These are phyloP conservation scores for Nomada fabriciana DNA, from an alignment of 2,888 invertebrate genomes.

Conservation along the genomic window DNA sequence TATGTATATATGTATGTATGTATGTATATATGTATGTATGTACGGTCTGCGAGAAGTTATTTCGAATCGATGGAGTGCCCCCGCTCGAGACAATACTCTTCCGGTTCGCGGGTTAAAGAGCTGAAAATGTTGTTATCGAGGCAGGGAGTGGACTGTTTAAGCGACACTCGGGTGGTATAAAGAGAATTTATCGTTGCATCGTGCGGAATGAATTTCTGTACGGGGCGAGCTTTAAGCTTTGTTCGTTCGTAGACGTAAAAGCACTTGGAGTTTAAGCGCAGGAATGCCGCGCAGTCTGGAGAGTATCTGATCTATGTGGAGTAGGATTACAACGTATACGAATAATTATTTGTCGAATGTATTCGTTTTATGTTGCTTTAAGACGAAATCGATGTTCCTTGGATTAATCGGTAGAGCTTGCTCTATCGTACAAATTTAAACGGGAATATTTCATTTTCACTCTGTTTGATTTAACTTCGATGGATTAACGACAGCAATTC, in stretches of 20 bases:
- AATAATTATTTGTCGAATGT: no score
- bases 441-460: no score
- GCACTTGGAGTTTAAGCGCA: neutral
- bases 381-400: no score
- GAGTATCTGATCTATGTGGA: neutral
- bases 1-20: neutral
- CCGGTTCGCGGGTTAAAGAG: conserved; percentile 7
- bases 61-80: neutral
- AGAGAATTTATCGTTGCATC: conserved; percentile 3
- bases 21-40: no score
- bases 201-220: neutral
- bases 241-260: neutral
- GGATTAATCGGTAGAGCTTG: no score
- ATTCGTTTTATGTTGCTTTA: no score
- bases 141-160: neutral
- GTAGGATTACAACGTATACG: no score
- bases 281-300: neutral
- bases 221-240: neutral
- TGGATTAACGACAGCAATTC: no score
- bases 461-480: no score
- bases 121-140: conserved; percentile 4
- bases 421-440: no score
- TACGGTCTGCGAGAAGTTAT: neutral
- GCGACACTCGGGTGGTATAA: neutral
- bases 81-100: neutral